Evolutionary conservation across 2,113 vertebrate species (phyloP), one percentile per base, ranked within the genome.

Genomic region (Rhinoptilus africanus): DNA sequence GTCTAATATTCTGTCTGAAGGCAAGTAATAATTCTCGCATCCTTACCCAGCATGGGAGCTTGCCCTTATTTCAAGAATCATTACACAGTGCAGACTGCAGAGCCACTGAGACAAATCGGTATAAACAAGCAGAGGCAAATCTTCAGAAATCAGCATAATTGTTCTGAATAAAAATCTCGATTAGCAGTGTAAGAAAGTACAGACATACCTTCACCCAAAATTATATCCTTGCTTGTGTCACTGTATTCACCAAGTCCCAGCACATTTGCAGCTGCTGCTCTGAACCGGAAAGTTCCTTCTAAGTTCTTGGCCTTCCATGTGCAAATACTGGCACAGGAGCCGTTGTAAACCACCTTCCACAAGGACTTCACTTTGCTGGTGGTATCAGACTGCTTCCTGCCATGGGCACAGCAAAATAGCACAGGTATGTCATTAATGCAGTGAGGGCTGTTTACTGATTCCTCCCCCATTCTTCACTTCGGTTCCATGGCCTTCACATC

Each of bases 221-320:
- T 35, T 48, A 98, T 97, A 93, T 86, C 79, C 57, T 94, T 12
- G 37, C 98, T 98, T 34, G 76, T 78, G 71, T 91, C 97, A 94
- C 98, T 98, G 53, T 98, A 97, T 91, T 98, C 96, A 68, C 98
- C 96, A 95, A 98, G 91, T 13, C 98, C 98, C 84, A 98, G 82
- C 10, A 16, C 15, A 90, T 98, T 98, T 89, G 96, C 97, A 96
- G 98, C 98, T 92, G 95, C 96, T n/a, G 47, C 98, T 97, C 98
- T 97, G 69, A 98, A 98, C 56, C 97, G 98, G 81, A 98, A 98
- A 67, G 91, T 94, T 96, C 98, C 98, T 92, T 93, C 92, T 68
- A 98, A 74, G 54, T 84, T 92, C 91, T 96, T 82, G 45, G 97
- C 85, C 28, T 95, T 98, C 98, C 98, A 98, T 9, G 30, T 96